phyloP scores from a whole-genome alignment of 2,113 vertebrate genomes.

The Athene noctua region DNA sequence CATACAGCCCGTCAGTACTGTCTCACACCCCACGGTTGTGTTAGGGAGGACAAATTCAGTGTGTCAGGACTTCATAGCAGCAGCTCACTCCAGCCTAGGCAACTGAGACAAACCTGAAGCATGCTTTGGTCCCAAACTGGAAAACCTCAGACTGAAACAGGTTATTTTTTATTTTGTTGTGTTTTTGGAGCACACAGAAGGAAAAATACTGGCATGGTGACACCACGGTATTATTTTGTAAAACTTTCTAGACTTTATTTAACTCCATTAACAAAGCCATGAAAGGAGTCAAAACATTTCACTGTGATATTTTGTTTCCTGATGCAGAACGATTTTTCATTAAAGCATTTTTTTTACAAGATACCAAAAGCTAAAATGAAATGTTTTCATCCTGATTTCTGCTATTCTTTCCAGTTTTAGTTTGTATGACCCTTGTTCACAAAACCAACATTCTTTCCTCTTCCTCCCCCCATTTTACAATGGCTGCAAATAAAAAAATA shows the following conservation, averaged over 20 bases:
- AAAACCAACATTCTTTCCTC: neutral
- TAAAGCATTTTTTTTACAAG: neutral
- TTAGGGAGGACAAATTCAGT: neutral
- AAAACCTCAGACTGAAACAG: neutral
- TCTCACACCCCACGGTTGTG: rapidly evolving
- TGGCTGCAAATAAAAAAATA: neutral
- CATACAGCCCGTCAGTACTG: neutral
- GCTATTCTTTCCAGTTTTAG: neutral
- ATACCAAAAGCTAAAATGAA: neutral
- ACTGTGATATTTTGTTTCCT: neutral
- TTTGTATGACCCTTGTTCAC: neutral
- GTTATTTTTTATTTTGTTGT: rapidly evolving
- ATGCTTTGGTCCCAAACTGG: neutral
- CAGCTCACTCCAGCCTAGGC: neutral
- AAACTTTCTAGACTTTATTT: neutral
- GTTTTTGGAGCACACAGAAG: neutral
- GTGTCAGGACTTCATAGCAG: neutral
- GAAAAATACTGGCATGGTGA: neutral
- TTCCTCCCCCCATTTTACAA: neutral
- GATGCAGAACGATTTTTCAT: neutral
- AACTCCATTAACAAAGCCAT: neutral
- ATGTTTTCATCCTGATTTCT: neutral
- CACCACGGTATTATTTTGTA: neutral
- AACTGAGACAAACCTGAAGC: neutral
- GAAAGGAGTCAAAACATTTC: neutral